Percentiles rank a stretch among this genome's conserved stretches.
Conservation (phyloP, 2,113 vertebrate species). For the Cacatua alba region DNA sequence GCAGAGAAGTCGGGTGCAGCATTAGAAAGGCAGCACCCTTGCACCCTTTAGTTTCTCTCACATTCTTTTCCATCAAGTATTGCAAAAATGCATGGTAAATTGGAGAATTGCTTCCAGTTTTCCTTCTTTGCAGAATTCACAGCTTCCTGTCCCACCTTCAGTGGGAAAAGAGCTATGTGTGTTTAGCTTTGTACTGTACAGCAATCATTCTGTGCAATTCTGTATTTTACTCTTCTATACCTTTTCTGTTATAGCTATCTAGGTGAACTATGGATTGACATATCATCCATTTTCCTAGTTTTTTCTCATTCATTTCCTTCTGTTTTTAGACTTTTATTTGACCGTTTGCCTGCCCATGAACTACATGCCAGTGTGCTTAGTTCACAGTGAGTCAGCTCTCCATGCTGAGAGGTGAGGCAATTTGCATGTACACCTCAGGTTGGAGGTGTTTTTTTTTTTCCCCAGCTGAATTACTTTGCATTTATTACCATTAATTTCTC, state of each 20-base stretch:
- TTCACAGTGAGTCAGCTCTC: not conserved
- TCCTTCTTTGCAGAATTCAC: not conserved
- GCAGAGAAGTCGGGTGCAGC: not conserved
- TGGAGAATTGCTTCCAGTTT: not conserved
- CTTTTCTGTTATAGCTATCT: not conserved
- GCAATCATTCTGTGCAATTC: not conserved
- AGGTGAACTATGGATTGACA: not conserved
- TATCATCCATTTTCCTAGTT: not conserved
- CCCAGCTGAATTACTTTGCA: not conserved
- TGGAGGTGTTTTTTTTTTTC: accelerated
- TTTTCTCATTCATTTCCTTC: not conserved
- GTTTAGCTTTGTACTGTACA: not conserved
- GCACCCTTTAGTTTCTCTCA: not conserved
- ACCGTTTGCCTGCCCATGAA: not conserved
- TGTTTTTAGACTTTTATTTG: not conserved
- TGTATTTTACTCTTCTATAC: not conserved
- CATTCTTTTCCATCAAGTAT: not conserved
- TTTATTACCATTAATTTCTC: constrained; percentile 18
- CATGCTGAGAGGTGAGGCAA: not conserved
- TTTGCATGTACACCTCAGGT: accelerated
- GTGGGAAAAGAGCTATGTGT: not conserved
- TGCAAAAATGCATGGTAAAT: not conserved
- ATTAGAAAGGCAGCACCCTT: not conserved
- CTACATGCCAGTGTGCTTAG: accelerated
- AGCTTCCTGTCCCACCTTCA: not conserved